Base-by-base conservation (phyloP, 2,888 invertebrate species). In the Notodonta dromedarius region DNA sequence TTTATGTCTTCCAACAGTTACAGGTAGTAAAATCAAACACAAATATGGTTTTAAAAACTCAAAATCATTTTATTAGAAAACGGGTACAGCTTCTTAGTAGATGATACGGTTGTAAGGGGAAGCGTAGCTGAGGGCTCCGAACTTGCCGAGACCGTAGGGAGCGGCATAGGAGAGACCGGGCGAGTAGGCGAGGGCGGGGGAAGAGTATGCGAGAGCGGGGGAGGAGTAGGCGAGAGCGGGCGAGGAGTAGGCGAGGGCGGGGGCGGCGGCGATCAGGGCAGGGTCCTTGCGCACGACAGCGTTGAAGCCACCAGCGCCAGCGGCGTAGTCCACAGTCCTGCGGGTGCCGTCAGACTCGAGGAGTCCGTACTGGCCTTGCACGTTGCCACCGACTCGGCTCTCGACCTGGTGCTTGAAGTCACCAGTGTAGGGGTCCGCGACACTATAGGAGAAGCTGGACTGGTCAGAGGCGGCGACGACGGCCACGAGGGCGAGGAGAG, bases 311-410 rank as follows among this genome's bases (percentile, higher is more conserved):
- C 81, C 85, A 65, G 90, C 87, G 57, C 94, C 94, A 16, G 94
- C 93, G 24, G 91, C 91, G 83, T 94, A 94, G 83, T 94, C 94
- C 2, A 94, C 94, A 40, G 88, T 92, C 66, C 94, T 89, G 65
- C 88, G 87, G 57, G 90, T 91, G 73, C 94, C 94, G 72, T 94
- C 94, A 56, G 94, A 81, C 59, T 94, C 94, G 63, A 87, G 77
- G 57, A 94, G 85, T 56, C 94, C 82, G 76, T 84, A 83, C 66
- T 83, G 82, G 14, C 82, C 83, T 61, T 76, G 69, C 56, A 83
- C 83, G 67, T 82, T 78, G 69, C 73, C 32, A 2, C 79, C 82
- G 9, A 73, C 72, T 56, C 86, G 83, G 54, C 70, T 73, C 72
- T 86, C 94, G 3, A 85, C 75, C 80, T 94, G 94, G 80, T 85